phyloP scores from a whole-genome alignment of 2,797 vertebrate genomes.

The Sebastes diaconus region DNA sequence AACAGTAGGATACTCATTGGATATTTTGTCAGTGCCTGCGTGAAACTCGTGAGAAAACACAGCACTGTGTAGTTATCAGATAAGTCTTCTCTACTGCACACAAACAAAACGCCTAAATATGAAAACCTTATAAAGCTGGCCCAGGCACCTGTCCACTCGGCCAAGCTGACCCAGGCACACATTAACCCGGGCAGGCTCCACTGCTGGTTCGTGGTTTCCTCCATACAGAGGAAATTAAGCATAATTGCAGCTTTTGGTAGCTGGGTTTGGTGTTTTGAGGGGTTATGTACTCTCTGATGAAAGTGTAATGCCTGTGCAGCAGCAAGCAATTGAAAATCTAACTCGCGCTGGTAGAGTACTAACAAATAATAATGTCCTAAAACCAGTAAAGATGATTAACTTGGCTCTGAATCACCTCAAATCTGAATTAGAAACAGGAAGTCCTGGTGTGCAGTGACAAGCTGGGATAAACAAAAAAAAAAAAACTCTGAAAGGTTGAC shows the following conservation, averaged over 20 bases:
- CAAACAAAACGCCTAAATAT: neutral
- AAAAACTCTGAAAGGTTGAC: constrained; percentile 23
- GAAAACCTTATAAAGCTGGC: neutral
- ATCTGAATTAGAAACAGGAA: constrained; percentile 18
- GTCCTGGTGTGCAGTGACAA: constrained; percentile 15
- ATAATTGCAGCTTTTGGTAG: neutral
- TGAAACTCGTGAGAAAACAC: neutral
- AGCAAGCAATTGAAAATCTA: neutral
- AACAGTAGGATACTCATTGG: neutral
- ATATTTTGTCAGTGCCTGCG: neutral
- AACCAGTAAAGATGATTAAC: constrained; percentile 2
- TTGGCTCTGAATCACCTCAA: neutral
- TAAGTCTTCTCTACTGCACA: neutral
- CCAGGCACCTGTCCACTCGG: no score
- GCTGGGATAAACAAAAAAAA: constrained; percentile 17
- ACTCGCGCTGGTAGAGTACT: neutral
- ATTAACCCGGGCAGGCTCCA: neutral
- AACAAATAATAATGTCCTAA: neutral
- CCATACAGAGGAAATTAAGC: constrained; percentile 7
- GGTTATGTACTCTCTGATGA: neutral
- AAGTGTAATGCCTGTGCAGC: neutral
- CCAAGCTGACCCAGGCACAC: neutral
- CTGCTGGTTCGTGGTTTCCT: neutral
- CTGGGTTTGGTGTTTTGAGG: constrained; percentile 6
- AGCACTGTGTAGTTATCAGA: neutral